Base-by-base conservation (phyloP, 2,797 vertebrate species). In the Eulemur coronatus region DNA sequence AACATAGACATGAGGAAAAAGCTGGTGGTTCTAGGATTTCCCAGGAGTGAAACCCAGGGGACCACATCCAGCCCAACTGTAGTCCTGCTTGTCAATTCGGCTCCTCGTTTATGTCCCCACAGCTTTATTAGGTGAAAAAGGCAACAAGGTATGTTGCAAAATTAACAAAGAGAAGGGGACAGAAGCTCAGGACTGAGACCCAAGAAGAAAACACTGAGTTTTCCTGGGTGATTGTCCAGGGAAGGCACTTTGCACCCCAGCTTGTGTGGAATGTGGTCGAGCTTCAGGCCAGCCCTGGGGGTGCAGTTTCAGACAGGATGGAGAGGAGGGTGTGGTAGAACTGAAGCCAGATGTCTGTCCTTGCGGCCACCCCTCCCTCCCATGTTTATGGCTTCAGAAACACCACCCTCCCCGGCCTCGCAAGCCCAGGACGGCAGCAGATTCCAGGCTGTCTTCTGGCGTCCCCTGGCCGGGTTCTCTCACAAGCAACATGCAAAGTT, bases 251-350 rank as follows among this genome's bases (percentile, higher is more conserved):
- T 52, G 84, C 30, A 15, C 20, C 43, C 80, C 43, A 13, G 6
- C 1, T 89, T 79, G 75, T 20, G 15, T 87, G 73, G 50, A 69
- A 14, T 91, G 61, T 92, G 73, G 78, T 88, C 50, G 26, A 38
- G 87, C 70, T 26, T 70, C 82, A 52, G 94, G 69, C 90, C 9
- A 70, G 94, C 57, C 95, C 94, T 82, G 30, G 78, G 97, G 85
- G 97, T 93, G 89, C 4, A 46, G 59, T 89, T 95, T 86, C 93
- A 96, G 86, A 96, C 95, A 89, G 96, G 97, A 97, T 97, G 94
- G 97, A 92, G 96, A 94, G 2, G 69, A 96, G 93, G 97, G 97
- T 73, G 97, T 92, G 97, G 95, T 50, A 18, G 75, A 50, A 61
- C 28, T 57, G 22, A 0, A 26, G 93, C 93, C 97, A 97, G 94